Percentiles rank a stretch among this genome's conserved stretches.
phyloP scores from a whole-genome alignment of 2,888 invertebrate species.

The Mythimna pallens region DNA sequence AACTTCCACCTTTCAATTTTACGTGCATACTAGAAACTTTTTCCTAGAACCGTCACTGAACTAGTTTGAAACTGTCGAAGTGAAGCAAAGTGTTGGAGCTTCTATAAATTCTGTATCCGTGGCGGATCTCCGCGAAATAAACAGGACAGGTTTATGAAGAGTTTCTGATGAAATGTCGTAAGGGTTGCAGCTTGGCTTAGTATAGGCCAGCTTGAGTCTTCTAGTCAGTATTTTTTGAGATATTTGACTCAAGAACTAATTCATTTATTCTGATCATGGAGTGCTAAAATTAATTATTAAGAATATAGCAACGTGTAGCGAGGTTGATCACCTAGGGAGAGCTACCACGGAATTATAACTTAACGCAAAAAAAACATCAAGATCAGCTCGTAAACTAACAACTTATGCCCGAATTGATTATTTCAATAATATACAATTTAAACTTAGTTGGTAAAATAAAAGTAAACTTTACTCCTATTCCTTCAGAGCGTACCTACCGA shows the following conservation, averaged over 20 bases:
- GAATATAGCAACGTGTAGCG: too few relatives aligned
- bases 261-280: too few relatives aligned
- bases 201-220: background rate
- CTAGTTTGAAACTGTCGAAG: conserved; percentile 64
- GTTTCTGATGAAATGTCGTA: conserved; percentile 16
- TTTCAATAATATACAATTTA: too few relatives aligned
- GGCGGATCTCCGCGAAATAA: conserved; percentile 53
- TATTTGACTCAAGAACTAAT: background rate
- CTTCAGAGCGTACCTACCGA: too few relatives aligned
- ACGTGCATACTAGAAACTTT: conserved; percentile 65
- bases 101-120: conserved; percentile 61
- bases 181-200: background rate
- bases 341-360: too few relatives aligned
- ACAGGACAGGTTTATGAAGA: conserved; percentile 60
- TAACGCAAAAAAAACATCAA: too few relatives aligned
- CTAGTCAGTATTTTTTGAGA: background rate
- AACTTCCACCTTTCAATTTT: conserved; percentile 65
- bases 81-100: conserved; percentile 43
- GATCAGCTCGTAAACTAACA: too few relatives aligned
- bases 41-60: conserved; percentile 53
- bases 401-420: too few relatives aligned
- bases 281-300: too few relatives aligned
- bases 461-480: too few relatives aligned
- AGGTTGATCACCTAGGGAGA: too few relatives aligned
- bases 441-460: too few relatives aligned